phyloP scores from a whole-genome alignment of 2,113 vertebrate genomes.

The Notiomystis cincta region DNA sequence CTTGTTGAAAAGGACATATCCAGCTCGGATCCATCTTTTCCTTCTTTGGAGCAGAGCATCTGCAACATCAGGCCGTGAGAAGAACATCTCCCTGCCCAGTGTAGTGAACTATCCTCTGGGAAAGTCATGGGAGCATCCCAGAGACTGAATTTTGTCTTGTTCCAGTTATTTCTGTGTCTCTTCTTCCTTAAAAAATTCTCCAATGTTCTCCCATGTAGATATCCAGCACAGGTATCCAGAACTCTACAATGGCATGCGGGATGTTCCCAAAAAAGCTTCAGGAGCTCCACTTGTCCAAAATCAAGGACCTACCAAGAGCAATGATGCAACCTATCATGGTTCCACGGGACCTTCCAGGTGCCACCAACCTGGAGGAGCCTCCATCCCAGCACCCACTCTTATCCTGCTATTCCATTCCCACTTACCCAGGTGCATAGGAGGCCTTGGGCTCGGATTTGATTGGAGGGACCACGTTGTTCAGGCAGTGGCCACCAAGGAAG shows the following conservation, averaged over 20 bases:
- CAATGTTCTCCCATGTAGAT: fast-evolving
- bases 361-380: not conserved
- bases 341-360: not conserved
- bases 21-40: not conserved
- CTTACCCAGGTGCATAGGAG: conserved; percentile 92
- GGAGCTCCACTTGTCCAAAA: not conserved
- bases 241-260: fast-evolving
- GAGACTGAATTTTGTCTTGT: not conserved
- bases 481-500: conserved; percentile 79
- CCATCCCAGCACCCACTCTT: not conserved
- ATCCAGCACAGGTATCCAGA: not conserved
- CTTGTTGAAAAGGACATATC: not conserved
- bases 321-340: fast-evolving
- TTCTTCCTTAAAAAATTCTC: not conserved
- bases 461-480: conserved; percentile 75
- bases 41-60: not conserved
- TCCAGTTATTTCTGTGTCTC: not conserved
- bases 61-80: not conserved
- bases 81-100: not conserved
- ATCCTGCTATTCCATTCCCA: not conserved
- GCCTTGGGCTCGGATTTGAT: conserved; percentile 92
- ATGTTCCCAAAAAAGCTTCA: not conserved
- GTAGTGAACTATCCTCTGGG: not conserved
- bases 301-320: fast-evolving
- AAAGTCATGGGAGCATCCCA: not conserved